phyloP scores from a whole-genome alignment of 2,888 invertebrate genomes.

The Andrena bucephala region DNA sequence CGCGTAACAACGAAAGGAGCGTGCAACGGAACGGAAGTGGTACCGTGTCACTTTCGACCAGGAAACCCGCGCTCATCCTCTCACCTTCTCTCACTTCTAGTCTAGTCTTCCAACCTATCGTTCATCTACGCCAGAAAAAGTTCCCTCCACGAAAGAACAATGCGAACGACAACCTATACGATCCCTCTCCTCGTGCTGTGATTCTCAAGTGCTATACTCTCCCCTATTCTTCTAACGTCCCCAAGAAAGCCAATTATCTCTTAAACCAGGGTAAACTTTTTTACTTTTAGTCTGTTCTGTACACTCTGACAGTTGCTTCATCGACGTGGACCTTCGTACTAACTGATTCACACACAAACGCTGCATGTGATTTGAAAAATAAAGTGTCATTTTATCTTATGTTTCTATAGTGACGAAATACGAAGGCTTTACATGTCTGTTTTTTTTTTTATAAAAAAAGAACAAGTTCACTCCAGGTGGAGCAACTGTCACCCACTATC shows the following conservation, averaged over 20 bases:
- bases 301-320: constrained; percentile 38
- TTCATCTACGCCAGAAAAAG: constrained; percentile 21
- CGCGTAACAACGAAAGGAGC: constrained; percentile 3
- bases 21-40: neutral
- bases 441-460: neutral
- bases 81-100: constrained; percentile 47
- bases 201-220: constrained; percentile 53
- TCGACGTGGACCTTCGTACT: neutral
- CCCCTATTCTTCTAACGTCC: constrained; percentile 17
- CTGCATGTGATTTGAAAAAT: neutral
- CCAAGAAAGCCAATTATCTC: constrained; percentile 9
- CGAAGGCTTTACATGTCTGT: neutral
- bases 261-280: constrained; percentile 22
- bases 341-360: neutral
- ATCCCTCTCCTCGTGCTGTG: constrained; percentile 46
- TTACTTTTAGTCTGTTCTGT: constrained; percentile 40
- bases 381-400: neutral
- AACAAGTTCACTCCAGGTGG: neutral
- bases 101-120: constrained; percentile 60
- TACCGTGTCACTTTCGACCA: constrained; percentile 8
- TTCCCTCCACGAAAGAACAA: constrained; percentile 6
- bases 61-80: neutral
- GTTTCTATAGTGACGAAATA: neutral
- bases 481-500: constrained; percentile 22
- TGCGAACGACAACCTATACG: constrained; percentile 7